Evolutionary conservation across 2,888 invertebrate genomes (phyloP).

Genomic region (Chrysina gloriosa): DNA sequence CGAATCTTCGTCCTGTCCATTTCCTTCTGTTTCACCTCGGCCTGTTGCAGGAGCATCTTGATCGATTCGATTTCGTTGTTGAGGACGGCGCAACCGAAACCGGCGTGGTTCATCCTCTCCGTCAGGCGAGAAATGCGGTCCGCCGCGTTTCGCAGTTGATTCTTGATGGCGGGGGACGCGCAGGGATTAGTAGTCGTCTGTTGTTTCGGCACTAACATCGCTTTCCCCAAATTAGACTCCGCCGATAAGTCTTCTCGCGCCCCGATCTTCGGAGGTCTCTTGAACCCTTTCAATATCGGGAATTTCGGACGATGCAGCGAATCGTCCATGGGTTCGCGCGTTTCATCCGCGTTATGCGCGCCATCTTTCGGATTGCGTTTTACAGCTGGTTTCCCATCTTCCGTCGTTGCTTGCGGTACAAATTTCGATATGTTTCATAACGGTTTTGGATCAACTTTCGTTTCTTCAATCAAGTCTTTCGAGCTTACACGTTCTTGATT

Average conservation of each 20-base stretch:
- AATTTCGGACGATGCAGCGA: background rate
- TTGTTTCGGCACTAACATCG: background rate
- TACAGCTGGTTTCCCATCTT: background rate
- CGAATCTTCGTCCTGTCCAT: background rate
- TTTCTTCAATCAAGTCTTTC: too few relatives aligned
- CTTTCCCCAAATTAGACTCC: background rate
- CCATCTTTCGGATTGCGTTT: constrained; percentile 13
- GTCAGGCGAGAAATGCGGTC: background rate
- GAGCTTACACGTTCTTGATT: too few relatives aligned
- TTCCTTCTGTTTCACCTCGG: constrained; percentile 1
- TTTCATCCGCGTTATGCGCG: background rate
- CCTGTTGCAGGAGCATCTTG: constrained; percentile 3
- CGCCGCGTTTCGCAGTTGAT: background rate
- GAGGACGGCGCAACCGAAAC: background rate
- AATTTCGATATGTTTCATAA: too few relatives aligned
- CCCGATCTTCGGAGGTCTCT: background rate
- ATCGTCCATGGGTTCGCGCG: background rate
- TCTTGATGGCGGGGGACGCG: background rate
- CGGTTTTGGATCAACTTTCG: too few relatives aligned
- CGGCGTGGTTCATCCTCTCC: background rate
- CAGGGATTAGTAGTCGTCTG: background rate
- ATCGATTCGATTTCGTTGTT: constrained; percentile 18
- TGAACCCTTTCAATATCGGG: background rate
- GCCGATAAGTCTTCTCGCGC: background rate
- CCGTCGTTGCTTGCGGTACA: too few relatives aligned